Conservation (phyloP, 2,888 invertebrate genomes). For the Cistogaster globosa region DNA sequence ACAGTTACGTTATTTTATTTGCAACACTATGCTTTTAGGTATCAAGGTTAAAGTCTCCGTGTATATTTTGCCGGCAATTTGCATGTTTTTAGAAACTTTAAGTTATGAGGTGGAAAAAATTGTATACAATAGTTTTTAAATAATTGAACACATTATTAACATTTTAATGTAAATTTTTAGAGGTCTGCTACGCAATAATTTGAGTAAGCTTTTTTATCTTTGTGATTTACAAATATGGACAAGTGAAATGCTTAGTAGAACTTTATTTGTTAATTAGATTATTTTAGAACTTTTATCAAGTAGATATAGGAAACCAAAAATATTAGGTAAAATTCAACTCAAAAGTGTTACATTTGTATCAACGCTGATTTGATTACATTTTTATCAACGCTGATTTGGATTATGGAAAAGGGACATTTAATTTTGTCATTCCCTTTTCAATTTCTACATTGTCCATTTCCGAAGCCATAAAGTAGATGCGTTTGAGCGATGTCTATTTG, state of each 20-base stretch:
- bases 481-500: no score
- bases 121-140: conserved; percentile 18
- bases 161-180: conserved; percentile 12
- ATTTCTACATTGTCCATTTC: no score
- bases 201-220: conserved; percentile 1
- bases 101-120: conserved; percentile 37
- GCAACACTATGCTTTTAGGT: conserved; percentile 15
- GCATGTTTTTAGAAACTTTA: conserved; percentile 38
- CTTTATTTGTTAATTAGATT: background rate
- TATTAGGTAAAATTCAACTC: no score
- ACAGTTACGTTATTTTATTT: background rate
- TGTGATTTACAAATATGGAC: background rate
- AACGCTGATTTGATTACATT: no score
- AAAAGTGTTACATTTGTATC: no score
- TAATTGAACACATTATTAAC: conserved; percentile 35
- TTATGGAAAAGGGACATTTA: no score
- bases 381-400: no score
- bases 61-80: conserved; percentile 33
- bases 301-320: background rate
- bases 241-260: background rate
- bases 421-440: no score
- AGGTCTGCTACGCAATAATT: conserved; percentile 5
- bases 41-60: conserved; percentile 45
- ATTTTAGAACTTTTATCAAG: background rate
- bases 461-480: no score